Base-by-base conservation (phyloP, 2,797 vertebrate species). In the Peromyscus attwateri region DNA sequence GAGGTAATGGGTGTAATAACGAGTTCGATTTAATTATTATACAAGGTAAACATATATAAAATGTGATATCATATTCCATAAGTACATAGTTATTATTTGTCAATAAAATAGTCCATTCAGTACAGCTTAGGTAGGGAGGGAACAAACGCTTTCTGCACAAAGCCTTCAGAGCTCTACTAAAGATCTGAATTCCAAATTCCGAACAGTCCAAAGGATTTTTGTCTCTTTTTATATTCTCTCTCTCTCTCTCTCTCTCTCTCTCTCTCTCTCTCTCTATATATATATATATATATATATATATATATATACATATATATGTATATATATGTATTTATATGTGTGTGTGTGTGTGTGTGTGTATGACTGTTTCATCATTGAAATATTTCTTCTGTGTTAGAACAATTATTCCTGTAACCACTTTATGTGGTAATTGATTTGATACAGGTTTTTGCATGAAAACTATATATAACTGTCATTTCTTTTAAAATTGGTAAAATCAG, bases 381-480 rank as follows among this genome's bases (percentile, higher is more conserved):
- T 37, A 2, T 92, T 81, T 96, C 2, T 9, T 91, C 13, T 89
- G 0, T 60, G 25, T 85, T 92, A 66, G 16, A 55, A 6, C 68
- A 85, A 27, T 64, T 57, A 90, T 68, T 25, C 5, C 9, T 37
- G 10, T 76, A 62, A 37, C 6, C 43, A 37, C 25, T 64, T 75
- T 76, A 40, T 43, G 19, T 81, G 10, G n/a, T 82, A 55, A 29
- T 23, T 70, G 31, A 83, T 87, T 31, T 52, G 40, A 68, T 62
- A 37, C 27, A 71, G 17, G 16, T 40, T 64, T 92, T 62, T 87
- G 49, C 34, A 89, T 94, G 85, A 7, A 80, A 92, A 91, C n/a
- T 2, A 16, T 77, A 64, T 49, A 57, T 43, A 12, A 40, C 75
- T 31, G 7, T 62, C 1, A 14, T 83, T 89, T 21, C 79, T 94